Percentiles rank a stretch among this genome's conserved stretches.
Evolutionary conservation across 2,797 vertebrate genomes (phyloP).

Genomic region (Pangasius mekongensis): DNA sequence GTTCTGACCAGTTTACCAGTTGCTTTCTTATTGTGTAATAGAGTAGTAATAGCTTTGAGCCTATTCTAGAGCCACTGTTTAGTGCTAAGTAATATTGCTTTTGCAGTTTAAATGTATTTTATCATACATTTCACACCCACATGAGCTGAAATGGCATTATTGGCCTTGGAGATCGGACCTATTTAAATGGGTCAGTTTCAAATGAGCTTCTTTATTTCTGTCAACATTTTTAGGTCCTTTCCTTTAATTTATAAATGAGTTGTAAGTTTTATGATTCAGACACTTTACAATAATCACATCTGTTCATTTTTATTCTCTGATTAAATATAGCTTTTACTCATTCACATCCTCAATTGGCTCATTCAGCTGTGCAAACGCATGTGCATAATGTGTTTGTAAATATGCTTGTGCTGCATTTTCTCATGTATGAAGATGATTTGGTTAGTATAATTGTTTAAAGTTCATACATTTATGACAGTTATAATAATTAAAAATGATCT

Average conservation of each 20-base stretch:
- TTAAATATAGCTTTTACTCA: constrained; percentile 13
- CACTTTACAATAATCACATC: neutral
- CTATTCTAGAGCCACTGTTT: constrained; percentile 11
- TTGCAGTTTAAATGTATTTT: neutral
- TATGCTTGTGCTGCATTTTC: constrained; percentile 13
- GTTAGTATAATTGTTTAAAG: neutral
- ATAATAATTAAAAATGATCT: neutral
- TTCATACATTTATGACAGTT: neutral
- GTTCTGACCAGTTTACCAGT: neutral
- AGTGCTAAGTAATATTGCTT: constrained; percentile 19
- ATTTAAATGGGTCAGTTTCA: neutral
- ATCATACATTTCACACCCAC: neutral
- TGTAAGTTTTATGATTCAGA: neutral
- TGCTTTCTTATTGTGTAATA: constrained; percentile 1
- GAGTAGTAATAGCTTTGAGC: neutral
- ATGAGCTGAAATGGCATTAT: neutral
- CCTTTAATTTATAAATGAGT: neutral
- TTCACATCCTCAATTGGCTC: neutral
- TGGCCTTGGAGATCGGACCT: neutral
- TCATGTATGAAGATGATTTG: neutral
- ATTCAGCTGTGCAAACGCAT: constrained; percentile 11
- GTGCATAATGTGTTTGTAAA: neutral
- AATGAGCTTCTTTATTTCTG: constrained; percentile 3
- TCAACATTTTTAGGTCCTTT: neutral
- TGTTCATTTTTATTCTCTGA: neutral